Evolutionary conservation across 2,113 vertebrate species (phyloP).

Genomic region (Spermophilus dauricus): DNA sequence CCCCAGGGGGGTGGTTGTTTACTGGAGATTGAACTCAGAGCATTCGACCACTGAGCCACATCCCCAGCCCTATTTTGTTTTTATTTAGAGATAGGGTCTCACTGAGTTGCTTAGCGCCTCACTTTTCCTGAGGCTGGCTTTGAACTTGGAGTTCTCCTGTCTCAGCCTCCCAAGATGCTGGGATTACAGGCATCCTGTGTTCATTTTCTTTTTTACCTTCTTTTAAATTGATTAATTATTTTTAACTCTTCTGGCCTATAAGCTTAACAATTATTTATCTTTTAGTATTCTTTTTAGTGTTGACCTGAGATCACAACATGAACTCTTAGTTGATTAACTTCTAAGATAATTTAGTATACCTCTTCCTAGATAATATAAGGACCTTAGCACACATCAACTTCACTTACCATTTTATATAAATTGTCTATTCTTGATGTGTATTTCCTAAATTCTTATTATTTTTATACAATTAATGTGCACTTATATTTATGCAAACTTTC

Average conservation of each 20-base stretch:
- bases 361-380: neutral
- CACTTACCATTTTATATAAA: neutral
- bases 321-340: neutral
- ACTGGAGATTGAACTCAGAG: too few relatives aligned
- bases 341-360: neutral
- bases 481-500: neutral
- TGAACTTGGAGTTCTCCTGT: too few relatives aligned
- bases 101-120: too few relatives aligned
- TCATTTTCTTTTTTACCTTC: slow-evolving; percentile 17
- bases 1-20: too few relatives aligned
- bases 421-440: neutral
- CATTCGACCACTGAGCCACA: too few relatives aligned
- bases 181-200: neutral
- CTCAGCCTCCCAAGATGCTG: too few relatives aligned
- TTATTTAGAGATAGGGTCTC: too few relatives aligned
- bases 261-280: neutral
- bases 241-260: neutral
- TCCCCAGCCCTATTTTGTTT: too few relatives aligned
- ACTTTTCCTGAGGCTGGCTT: too few relatives aligned
- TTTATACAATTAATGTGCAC: neutral
- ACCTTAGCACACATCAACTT: neutral
- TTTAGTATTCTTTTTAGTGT: neutral
- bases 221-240: slow-evolving; percentile 4
- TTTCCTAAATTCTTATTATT: neutral
- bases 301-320: neutral